phyloP scores from a whole-genome alignment of 2,113 vertebrate genomes.

The Chelonoidis abingdonii region DNA sequence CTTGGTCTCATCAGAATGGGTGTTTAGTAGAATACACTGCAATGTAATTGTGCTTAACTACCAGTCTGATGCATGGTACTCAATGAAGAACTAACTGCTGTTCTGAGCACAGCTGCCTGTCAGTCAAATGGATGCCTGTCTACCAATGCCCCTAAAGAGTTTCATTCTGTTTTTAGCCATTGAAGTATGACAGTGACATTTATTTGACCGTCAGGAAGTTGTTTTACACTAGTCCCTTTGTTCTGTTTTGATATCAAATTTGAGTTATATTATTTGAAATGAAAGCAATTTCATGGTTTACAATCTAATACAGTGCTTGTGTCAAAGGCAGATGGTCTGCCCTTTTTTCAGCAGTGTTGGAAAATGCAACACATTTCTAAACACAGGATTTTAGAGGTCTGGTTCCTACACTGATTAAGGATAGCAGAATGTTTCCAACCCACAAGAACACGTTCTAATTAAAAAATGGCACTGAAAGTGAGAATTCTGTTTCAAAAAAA shows the following conservation, averaged over 20 bases:
- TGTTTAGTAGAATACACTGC: neutral
- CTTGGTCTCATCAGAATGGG: neutral
- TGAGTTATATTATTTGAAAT: neutral
- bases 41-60: rapidly evolving
- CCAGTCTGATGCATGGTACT: neutral
- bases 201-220: conserved; percentile 49
- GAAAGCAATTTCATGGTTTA: neutral
- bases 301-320: neutral
- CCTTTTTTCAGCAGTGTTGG: neutral
- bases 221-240: neutral
- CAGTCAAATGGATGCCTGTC: conserved; percentile 30
- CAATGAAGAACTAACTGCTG: neutral
- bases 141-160: neutral
- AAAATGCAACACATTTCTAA: neutral
- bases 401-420: neutral
- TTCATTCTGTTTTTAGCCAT: conserved; percentile 59
- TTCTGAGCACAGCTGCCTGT: conserved; percentile 52
- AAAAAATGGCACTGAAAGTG: neutral
- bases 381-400: neutral
- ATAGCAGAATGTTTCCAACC: neutral
- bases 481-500: neutral
- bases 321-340: neutral
- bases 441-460: neutral
- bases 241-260: neutral
- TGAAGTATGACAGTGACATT: conserved; percentile 60